Percentiles rank a stretch among this genome's conserved stretches.
Evolutionary conservation across 1,140 invertebrate genomes (phyloP).

Genomic region (Heliconius congener): DNA sequence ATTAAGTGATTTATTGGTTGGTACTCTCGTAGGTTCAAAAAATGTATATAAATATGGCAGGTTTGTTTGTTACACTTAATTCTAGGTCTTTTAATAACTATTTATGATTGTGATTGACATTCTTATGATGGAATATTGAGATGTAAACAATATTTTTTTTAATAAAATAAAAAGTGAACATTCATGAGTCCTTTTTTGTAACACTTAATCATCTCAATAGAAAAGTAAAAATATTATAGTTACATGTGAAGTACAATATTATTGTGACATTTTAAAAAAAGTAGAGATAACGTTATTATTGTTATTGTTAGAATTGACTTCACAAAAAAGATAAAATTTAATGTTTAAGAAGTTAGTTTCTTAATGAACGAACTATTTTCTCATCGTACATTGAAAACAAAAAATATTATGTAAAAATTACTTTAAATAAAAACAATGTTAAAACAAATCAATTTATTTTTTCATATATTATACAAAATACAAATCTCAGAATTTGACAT

Average conservation of each 20-base stretch:
- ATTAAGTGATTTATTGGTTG: background rate
- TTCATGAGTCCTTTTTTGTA: background rate
- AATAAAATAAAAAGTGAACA: background rate
- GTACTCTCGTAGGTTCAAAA: background rate
- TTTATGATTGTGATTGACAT: background rate
- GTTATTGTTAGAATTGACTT: background rate
- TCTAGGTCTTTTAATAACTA: background rate
- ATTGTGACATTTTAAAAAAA: background rate
- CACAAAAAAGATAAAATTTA: background rate
- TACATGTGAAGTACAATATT: background rate
- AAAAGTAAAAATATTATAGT: background rate
- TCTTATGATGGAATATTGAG: background rate
- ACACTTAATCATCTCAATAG: background rate
- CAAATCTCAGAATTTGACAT: background rate
- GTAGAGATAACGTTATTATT: background rate
- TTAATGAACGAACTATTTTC: background rate
- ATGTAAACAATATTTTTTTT: background rate
- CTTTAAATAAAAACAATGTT: conserved; percentile 13
- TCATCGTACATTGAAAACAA: background rate
- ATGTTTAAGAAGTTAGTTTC: background rate
- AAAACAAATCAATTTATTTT: conserved; percentile 2
- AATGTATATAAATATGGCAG: background rate
- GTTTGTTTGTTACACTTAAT: background rate
- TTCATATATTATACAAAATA: background rate
- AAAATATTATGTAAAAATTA: background rate